A percentile compares a stretch with the other conserved stretches of the same genome.
These are phyloP conservation scores for Drosophila navojoa DNA, from an alignment of 1,140 invertebrate species.

Conservation along the genomic window DNA sequence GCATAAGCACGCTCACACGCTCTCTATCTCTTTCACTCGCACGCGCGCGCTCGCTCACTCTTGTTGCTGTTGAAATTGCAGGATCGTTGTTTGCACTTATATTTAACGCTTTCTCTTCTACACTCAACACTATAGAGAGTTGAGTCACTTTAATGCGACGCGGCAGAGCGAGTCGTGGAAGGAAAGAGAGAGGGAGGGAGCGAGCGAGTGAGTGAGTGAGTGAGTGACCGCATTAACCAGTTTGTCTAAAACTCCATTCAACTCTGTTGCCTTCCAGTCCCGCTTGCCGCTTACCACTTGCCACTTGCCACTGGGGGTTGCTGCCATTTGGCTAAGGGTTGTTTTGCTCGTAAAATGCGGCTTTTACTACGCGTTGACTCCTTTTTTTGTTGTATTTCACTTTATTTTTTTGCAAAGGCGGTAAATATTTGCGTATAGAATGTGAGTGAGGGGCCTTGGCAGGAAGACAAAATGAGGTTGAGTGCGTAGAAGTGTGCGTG, in stretches of 20 bases:
- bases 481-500: conserved; percentile 11
- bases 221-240: conserved; percentile 28
- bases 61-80: background rate
- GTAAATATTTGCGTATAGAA: conserved; percentile 30
- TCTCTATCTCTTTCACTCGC: background rate
- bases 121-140: background rate
- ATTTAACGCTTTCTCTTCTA: too few relatives aligned
- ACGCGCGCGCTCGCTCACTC: background rate
- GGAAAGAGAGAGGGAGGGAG: background rate
- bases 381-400: conserved; percentile 1
- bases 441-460: background rate
- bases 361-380: conserved; percentile 23
- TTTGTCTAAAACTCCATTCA: conserved; percentile 35
- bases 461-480: conserved; percentile 11
- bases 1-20: background rate
- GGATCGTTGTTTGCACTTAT: conserved; percentile 4
- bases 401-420: conserved; percentile 1
- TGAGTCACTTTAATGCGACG: conserved; percentile 9
- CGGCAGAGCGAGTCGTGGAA: background rate
- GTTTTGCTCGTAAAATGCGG: conserved; percentile 1
- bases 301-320: background rate
- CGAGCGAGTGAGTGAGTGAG: background rate
- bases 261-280: conserved; percentile 28
- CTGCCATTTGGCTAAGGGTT: conserved; percentile 21
- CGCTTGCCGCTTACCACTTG: conserved; percentile 10